Evolutionary conservation across 2,113 vertebrate genomes (phyloP).

Genomic region (Labeo catla): DNA sequence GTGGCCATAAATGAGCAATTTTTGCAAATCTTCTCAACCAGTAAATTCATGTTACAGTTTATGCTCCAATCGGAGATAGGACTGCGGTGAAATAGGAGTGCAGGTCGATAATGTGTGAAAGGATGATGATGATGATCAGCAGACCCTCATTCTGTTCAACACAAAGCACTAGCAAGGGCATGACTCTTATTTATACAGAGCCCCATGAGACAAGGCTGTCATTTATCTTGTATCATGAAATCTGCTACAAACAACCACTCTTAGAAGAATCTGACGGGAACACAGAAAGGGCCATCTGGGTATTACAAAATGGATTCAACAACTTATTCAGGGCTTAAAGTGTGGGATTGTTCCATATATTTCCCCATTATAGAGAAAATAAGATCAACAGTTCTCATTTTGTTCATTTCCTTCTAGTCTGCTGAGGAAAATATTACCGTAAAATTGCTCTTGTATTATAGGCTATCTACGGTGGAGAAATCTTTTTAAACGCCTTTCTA

Average conservation of each 20-base stretch:
- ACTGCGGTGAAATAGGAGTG: neutral
- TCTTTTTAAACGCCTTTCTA: neutral
- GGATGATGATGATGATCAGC: neutral
- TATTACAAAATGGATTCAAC: conserved; percentile 18
- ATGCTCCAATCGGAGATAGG: neutral
- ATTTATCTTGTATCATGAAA: conserved; percentile 24
- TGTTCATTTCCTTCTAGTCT: conserved; percentile 14
- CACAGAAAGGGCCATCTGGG: neutral
- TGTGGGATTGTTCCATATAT: neutral
- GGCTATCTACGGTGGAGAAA: neutral
- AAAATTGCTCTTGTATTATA: conserved; percentile 13
- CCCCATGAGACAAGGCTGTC: neutral
- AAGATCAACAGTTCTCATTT: conserved; percentile 35
- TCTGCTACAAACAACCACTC: conserved; percentile 27
- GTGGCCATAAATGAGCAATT: neutral
- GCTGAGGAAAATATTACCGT: conserved; percentile 17
- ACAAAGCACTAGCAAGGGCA: conserved; percentile 27
- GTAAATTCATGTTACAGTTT: neutral
- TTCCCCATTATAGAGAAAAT: neutral
- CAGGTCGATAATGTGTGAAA: neutral
- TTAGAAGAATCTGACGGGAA: neutral
- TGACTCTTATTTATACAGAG: neutral
- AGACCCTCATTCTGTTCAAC: neutral
- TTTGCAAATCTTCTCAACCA: neutral
- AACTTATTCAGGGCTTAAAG: neutral